Evolutionary conservation across 2,113 vertebrate species (phyloP).

Genomic region (Anser brachyrhynchus): DNA sequence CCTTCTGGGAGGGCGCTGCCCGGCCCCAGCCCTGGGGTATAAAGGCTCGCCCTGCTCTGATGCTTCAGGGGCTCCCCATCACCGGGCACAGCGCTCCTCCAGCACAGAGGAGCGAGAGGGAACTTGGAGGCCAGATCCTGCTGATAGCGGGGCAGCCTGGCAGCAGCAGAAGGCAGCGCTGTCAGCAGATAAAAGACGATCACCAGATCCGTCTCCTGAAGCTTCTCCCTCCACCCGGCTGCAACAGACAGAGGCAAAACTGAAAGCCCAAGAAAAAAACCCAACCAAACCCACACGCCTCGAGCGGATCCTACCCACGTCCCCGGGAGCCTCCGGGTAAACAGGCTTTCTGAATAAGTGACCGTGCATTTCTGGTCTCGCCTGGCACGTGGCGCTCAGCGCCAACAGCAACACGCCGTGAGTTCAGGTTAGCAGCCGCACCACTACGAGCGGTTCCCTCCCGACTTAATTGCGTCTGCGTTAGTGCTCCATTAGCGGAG

Average conservation of each 20-base stretch:
- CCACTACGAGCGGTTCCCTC: background rate
- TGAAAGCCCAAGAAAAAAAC: background rate
- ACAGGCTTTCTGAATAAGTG: background rate
- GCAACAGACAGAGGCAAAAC: background rate
- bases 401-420: background rate
- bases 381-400: no score
- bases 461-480: background rate
- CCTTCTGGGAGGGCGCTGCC: background rate
- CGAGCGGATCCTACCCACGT: rapidly evolving
- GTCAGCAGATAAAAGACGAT: background rate
- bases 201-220: background rate
- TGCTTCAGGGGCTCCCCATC: background rate
- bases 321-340: background rate
- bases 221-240: background rate
- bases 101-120: background rate
- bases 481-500: constrained; percentile 7
- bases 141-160: background rate
- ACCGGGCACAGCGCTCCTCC: rapidly evolving
- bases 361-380: background rate
- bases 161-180: background rate
- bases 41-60: background rate
- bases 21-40: background rate
- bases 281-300: rapidly evolving
- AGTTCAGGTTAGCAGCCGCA: background rate
- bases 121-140: background rate